These are phyloP conservation scores for Hemicrepidius hirtus DNA, from an alignment of 2,888 invertebrate species.

Conservation along the genomic window DNA sequence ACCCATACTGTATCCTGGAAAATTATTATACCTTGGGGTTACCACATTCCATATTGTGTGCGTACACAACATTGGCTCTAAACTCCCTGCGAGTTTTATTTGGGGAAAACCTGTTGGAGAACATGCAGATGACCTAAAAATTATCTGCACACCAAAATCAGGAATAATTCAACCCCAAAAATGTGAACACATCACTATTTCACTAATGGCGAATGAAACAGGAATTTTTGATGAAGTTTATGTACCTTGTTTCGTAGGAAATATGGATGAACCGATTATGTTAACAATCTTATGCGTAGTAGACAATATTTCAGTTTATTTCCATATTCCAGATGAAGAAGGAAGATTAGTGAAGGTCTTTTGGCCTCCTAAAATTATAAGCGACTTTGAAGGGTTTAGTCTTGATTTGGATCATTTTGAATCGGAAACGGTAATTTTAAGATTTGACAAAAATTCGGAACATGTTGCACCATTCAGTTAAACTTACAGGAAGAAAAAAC, in stretches of 20 bases:
- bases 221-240: conserved; percentile 68
- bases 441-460: too few species aligned
- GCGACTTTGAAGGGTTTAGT: background rate
- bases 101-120: conserved; percentile 61
- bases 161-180: conserved; percentile 61
- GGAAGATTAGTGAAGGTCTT: conserved; percentile 57
- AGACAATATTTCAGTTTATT: conserved; percentile 65
- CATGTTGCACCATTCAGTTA: too few species aligned
- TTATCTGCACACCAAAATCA: conserved; percentile 63
- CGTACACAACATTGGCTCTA: conserved; percentile 63
- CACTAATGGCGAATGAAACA: conserved; percentile 62
- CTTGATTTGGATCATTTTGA: background rate
- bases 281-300: conserved; percentile 67
- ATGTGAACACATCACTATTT: conserved; percentile 57
- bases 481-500: too few species aligned
- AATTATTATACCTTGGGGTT: conserved; percentile 64
- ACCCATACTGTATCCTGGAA: conserved; percentile 64
- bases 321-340: conserved; percentile 65
- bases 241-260: conserved; percentile 69
- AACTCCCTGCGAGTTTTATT: conserved; percentile 46
- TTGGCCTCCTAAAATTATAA: conserved; percentile 60
- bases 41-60: conserved; percentile 60
- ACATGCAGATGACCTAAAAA: conserved; percentile 62
- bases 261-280: conserved; percentile 59
- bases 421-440: conserved; percentile 1